These are phyloP conservation scores for Oasisia sp. DNA, from an alignment of 2,888 invertebrate genomes.

Conservation along the genomic window DNA sequence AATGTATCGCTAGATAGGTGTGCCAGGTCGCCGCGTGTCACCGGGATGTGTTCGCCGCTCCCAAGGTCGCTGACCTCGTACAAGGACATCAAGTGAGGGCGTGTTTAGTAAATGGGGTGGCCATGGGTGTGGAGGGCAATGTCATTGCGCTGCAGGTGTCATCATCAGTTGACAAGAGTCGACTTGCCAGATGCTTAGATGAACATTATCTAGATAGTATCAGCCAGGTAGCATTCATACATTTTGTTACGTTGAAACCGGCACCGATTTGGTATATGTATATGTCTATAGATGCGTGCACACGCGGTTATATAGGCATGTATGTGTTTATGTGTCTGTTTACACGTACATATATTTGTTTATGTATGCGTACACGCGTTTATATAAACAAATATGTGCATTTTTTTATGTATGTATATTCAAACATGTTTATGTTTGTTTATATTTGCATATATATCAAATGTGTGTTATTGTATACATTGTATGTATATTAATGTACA, in stretches of 20 bases:
- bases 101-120: not conserved
- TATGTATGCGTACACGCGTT: not conserved
- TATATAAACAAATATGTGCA: not conserved
- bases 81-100: not conserved
- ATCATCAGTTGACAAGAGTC: not conserved
- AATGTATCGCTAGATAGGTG: not conserved
- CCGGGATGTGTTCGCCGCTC: not conserved
- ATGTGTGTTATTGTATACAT: not conserved
- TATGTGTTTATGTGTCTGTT: not conserved
- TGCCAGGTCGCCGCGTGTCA: not conserved
- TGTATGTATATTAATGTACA: not conserved
- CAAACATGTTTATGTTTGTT: not conserved
- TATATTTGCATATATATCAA: not conserved
- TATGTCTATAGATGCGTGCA: not conserved
- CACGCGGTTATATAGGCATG: not conserved
- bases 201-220: not conserved
- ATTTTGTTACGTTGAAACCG: not conserved
- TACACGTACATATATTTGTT: not conserved
- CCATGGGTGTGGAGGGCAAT: not conserved
- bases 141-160: not conserved
- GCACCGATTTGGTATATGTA: not conserved
- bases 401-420: not conserved
- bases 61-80: not conserved
- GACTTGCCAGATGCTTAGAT: not conserved
- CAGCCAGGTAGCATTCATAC: constrained; percentile 14